phyloP scores from a whole-genome alignment of 2,113 vertebrate species.

The Thryonomys swinderianus region DNA sequence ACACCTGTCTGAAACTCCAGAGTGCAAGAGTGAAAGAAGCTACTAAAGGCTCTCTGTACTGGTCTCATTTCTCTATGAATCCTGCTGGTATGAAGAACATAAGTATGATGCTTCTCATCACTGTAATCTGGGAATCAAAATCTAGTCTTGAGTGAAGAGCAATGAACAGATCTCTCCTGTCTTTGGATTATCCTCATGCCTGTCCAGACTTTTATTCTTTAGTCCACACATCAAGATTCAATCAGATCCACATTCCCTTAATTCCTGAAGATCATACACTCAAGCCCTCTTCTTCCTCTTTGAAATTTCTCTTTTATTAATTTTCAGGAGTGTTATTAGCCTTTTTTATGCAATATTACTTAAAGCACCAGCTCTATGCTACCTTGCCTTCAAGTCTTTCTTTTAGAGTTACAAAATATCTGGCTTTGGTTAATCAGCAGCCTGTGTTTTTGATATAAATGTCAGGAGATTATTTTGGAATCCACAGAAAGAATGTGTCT shows the following conservation, averaged over 20 bases:
- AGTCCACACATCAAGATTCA: not conserved
- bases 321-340: not conserved
- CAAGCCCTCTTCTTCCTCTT: not conserved
- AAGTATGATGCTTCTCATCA: not conserved
- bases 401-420: not conserved
- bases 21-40: not conserved
- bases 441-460: not conserved
- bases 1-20: not conserved
- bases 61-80: not conserved
- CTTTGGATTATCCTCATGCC: not conserved
- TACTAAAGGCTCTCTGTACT: not conserved
- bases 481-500: slow-evolving; percentile 29
- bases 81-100: not conserved
- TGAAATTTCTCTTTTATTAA: not conserved
- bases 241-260: not conserved
- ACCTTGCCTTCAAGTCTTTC: slow-evolving; percentile 16
- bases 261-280: slow-evolving; percentile 4
- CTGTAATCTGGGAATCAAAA: not conserved
- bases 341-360: not conserved
- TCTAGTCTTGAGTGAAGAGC: not conserved
- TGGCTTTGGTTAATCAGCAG: not conserved
- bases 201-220: not conserved
- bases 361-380: not conserved
- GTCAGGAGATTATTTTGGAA: not conserved
- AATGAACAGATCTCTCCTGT: not conserved